Conservation (phyloP, 2,797 vertebrate species). For the Simalia tracyae region DNA sequence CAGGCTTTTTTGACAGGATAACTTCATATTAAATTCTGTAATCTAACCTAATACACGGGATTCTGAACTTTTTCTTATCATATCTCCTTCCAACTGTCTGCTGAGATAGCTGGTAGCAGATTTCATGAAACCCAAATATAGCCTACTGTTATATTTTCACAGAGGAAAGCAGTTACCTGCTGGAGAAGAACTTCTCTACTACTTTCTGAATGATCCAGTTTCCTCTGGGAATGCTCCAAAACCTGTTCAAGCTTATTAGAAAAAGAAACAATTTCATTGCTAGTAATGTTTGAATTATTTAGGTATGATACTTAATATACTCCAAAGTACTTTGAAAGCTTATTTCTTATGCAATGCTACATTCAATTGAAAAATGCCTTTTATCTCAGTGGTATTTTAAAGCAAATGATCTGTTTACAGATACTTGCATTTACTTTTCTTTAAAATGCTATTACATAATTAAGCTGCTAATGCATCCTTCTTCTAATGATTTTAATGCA, state of each 20-base stretch:
- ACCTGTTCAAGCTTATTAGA: constrained; percentile 83
- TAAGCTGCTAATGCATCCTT: not conserved
- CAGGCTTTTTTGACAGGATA: not conserved
- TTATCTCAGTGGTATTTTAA: constrained; percentile 6
- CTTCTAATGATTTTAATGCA: not conserved
- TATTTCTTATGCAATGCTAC: constrained; percentile 3
- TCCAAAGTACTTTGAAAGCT: not conserved
- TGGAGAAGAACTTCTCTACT: constrained; percentile 82
- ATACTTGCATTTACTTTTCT: not conserved
- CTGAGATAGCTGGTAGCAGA: not conserved
- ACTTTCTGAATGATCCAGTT: constrained; percentile 84
- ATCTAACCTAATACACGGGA: not conserved
- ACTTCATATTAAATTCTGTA: constrained; percentile 3
- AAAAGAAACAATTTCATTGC: constrained; percentile 34
- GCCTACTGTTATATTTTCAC: constrained; percentile 28
- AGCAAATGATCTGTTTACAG: constrained; percentile 15
- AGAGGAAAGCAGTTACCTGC: constrained; percentile 77
- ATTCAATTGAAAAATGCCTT: constrained; percentile 8
- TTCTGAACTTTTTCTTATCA: not conserved
- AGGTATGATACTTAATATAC: constrained; percentile 14
- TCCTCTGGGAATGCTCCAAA: constrained; percentile 78
- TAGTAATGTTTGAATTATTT: constrained; percentile 23
- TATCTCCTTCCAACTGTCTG: not conserved
- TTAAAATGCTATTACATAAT: not conserved
- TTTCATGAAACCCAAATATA: constrained; percentile 18